Base-by-base conservation (phyloP, 2,113 vertebrate species). In the Takifugu flavidus region DNA sequence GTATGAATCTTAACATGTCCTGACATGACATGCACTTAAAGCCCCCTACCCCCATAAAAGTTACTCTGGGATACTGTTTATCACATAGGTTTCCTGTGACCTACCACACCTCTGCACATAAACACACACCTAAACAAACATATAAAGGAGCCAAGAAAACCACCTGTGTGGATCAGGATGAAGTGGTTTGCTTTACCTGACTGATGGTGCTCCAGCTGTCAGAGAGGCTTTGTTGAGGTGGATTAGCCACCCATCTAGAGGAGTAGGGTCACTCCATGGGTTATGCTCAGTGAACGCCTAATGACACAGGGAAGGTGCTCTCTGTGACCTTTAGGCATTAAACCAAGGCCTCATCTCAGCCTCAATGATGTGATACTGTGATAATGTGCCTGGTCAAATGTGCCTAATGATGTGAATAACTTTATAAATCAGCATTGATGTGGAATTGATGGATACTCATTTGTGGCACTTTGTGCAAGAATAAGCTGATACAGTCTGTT, bases 111-210 rank as follows among this genome's bases (percentile, higher is more conserved):
- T 47, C 13, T 2, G 11, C 44, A 13, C 39, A 47, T 53, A 28
- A 10, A 51, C 25, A 51, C 55, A 13, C 55, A 42, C 53, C 28
- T 39, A 39, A 3, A 27, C 65, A 61, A 55, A 59, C 72, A 69
- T 13, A 65, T 62, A 62, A 28, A 28, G 54, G 5, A 59, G 65
- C 62, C 64, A 59, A 56, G 29, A 34, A 65, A 65, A 53, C 58
- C 83, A 79, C 74, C 72, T 83, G 80, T 74, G 80, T 82, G 82
- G 65, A 47, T 62, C 34, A 29, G 66, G 64, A 59, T 13, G 28
- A 45, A 65, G 77, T 62, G 49, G 75, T 85, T 80, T 85, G 77
- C 70, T 62, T 70, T 68, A 75, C 79, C 77, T 82, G 74, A 72
- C 69, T 59, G 82, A 75, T 68, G 78, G 75, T 72, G 26, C 66